Conservation (phyloP, 1,140 invertebrate genomes). For the Kradibia gibbosae region DNA sequence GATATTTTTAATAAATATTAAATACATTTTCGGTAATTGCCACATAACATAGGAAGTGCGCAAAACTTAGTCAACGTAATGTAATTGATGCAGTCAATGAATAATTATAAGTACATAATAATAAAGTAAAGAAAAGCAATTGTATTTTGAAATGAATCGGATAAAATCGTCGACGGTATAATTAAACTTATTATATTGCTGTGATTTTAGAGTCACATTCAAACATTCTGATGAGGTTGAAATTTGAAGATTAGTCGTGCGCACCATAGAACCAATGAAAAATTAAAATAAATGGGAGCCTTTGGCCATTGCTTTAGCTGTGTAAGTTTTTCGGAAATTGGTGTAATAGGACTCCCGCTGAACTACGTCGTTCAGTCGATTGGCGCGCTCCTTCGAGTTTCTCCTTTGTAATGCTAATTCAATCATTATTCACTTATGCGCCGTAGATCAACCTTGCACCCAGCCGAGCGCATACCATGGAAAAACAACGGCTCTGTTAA, state of each 20-base stretch:
- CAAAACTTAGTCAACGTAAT: too few relatives aligned
- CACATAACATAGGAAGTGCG: too few relatives aligned
- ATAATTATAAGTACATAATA: background rate
- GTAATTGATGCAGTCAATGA: background rate
- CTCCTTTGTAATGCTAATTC: constrained; percentile 53
- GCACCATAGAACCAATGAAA: background rate
- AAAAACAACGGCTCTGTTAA: background rate
- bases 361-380: constrained; percentile 7
- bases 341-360: background rate
- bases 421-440: constrained; percentile 46
- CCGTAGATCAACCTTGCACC: background rate
- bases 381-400: background rate
- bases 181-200: background rate
- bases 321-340: background rate
- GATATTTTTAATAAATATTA: too few relatives aligned
- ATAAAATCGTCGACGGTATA: background rate
- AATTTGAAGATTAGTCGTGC: background rate
- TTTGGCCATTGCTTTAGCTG: background rate
- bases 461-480: background rate
- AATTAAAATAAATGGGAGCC: background rate
- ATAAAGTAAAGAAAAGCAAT: background rate
- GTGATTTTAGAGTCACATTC: background rate
- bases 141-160: background rate
- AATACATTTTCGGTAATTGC: too few relatives aligned
- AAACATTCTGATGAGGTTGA: background rate